phyloP scores from a whole-genome alignment of 2,888 invertebrate species.

The Eulithis testata region DNA sequence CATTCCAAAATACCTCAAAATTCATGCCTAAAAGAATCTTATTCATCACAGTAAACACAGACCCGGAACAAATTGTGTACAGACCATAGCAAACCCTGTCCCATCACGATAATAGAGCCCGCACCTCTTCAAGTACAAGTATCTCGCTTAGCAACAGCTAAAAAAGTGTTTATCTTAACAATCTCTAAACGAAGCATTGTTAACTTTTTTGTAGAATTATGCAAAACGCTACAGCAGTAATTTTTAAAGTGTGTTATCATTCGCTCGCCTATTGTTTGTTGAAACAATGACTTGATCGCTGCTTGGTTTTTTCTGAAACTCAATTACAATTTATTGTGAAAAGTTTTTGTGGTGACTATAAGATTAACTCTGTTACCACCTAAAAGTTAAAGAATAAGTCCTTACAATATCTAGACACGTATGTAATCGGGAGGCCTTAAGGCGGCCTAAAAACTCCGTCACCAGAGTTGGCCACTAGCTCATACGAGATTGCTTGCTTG shows the following conservation, averaged over 20 bases:
- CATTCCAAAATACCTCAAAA: no score
- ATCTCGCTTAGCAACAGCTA: conserved; percentile 29
- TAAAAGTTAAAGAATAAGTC: no score
- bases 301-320: conserved; percentile 31
- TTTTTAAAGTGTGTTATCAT: conserved; percentile 31
- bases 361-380: background rate
- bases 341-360: conserved; percentile 2
- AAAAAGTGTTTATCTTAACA: conserved; percentile 26
- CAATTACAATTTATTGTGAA: conserved; percentile 39
- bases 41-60: no score
- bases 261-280: conserved; percentile 34
- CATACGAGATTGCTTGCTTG: no score
- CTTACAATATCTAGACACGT: no score
- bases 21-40: no score
- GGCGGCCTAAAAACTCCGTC: no score
- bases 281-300: conserved; percentile 35
- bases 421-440: no score
- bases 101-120: no score
- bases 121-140: background rate
- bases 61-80: no score
- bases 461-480: no score
- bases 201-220: conserved; percentile 40
- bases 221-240: conserved; percentile 27
- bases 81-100: no score
- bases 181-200: conserved; percentile 37